Base-by-base conservation (phyloP, 1,140 invertebrate species). In the Leptestheria dahalacensis region DNA sequence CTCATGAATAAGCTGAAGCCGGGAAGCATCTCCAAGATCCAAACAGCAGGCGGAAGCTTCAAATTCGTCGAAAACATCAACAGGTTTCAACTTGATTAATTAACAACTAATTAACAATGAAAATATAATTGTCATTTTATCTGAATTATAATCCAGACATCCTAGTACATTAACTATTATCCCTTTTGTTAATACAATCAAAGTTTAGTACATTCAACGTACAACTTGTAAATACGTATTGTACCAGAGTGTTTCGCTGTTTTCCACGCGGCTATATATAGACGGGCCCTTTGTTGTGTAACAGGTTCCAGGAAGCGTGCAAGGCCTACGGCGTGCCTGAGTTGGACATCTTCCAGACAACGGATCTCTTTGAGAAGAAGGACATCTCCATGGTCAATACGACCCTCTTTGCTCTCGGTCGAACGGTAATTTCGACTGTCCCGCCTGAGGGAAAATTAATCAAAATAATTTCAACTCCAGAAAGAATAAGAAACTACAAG, bases 21-120 rank as follows among this genome's bases (percentile, higher is more conserved):
- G 28, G 87, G 87, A 64, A 74, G 82, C 60, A 78, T 93, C 48
- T 68, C 79, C 68, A 94, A 92, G 73, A 86, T 93, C 74, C 91
- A 93, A 78, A 81, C 80, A 59, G 83, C 83, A 60, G 90, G 89
- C 58, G 85, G 86, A 67, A 87, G 91, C 67, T 95, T 94, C 81
- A 92, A 91, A 69, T 82, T 94, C 79, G 93, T 94, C 89, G 90
- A 95, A 75, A 95, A 95, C 77, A 88, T 93, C 69, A 89, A 86
- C 75, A 82, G 83, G 82, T 84, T 73, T 77, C 78, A 71, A 48
- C 24, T 25, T 11, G 33, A 3, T 11, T 59, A n/a, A 25, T 29
- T 25, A 26, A 33, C 49, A 23, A 29, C 2, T 18, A 12, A 21
- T n/a, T n/a, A n/a, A n/a, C n/a, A n/a, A n/a, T n/a, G n/a, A n/a